phyloP scores from a whole-genome alignment of 2,113 vertebrate species.

The Harpagus bidentatus region DNA sequence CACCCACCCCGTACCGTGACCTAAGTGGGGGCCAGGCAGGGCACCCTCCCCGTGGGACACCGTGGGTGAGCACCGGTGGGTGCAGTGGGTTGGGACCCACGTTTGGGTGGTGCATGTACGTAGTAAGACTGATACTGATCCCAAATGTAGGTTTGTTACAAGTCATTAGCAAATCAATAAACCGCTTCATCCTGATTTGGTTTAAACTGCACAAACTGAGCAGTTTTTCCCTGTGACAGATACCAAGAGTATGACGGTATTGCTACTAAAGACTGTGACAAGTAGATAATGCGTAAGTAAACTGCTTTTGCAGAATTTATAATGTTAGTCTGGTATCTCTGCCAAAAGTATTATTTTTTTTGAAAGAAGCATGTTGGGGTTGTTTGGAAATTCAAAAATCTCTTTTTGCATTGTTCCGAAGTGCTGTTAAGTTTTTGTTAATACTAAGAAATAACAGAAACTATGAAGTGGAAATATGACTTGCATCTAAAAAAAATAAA shows the following conservation, averaged over 20 bases:
- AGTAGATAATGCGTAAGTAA: neutral
- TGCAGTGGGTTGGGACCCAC: neutral
- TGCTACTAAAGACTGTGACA: neutral
- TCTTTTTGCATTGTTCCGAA: neutral
- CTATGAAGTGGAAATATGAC: neutral
- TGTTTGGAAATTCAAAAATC: neutral
- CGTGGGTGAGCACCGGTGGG: rapidly evolving
- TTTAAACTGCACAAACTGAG: neutral
- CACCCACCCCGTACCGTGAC: neutral
- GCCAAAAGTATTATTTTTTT: neutral
- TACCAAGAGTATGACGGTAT: neutral
- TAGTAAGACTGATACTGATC: neutral
- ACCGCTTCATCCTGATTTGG: neutral
- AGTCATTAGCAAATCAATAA: neutral
- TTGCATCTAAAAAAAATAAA: neutral
- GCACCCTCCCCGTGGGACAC: rapidly evolving
- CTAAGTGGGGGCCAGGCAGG: neutral
- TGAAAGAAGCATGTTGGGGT: rapidly evolving
- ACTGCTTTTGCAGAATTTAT: neutral
- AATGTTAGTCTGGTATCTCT: neutral
- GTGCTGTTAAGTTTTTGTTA: neutral
- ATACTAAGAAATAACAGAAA: neutral
- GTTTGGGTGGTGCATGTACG: rapidly evolving
- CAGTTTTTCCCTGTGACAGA: neutral
- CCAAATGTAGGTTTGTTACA: neutral